phyloP scores from a whole-genome alignment of 2,113 vertebrate genomes.

The Carettochelys insculpta region DNA sequence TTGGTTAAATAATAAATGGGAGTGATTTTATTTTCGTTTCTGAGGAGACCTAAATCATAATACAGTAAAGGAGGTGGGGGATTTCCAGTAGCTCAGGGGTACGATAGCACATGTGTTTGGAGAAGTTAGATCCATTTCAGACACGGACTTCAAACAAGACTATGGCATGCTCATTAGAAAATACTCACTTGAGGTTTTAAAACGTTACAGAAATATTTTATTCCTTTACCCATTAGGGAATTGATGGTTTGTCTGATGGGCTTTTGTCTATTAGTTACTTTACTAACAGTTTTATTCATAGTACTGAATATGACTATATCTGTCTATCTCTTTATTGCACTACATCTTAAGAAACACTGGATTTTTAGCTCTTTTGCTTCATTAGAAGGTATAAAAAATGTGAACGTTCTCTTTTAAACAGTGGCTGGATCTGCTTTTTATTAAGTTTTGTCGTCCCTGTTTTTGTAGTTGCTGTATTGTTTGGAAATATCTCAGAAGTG shows the following conservation, averaged over 20 bases:
- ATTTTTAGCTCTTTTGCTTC: constrained; percentile 15
- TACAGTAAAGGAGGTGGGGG: not conserved
- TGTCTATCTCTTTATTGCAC: not conserved
- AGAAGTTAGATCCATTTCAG: not conserved
- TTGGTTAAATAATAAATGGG: not conserved
- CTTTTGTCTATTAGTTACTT: not conserved
- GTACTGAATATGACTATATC: not conserved
- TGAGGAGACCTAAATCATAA: not conserved
- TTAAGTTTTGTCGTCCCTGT: not conserved
- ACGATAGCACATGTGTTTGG: not conserved
- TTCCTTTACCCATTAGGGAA: not conserved
- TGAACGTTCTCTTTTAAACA: not conserved
- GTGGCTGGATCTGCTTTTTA: not conserved
- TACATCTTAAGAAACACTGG: not conserved
- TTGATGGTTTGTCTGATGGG: not conserved
- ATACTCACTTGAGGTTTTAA: not conserved
- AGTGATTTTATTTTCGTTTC: not conserved
- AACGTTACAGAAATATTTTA: not conserved
- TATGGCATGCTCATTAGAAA: not conserved
- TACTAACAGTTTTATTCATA: not conserved
- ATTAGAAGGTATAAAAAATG: not conserved
- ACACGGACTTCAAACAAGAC: not conserved
- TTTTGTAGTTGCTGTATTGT: not conserved
- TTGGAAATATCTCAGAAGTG: constrained; percentile 8
- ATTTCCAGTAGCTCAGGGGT: not conserved